phyloP scores from a whole-genome alignment of 2,797 vertebrate genomes.

The Lepilemur septentrionalis region DNA sequence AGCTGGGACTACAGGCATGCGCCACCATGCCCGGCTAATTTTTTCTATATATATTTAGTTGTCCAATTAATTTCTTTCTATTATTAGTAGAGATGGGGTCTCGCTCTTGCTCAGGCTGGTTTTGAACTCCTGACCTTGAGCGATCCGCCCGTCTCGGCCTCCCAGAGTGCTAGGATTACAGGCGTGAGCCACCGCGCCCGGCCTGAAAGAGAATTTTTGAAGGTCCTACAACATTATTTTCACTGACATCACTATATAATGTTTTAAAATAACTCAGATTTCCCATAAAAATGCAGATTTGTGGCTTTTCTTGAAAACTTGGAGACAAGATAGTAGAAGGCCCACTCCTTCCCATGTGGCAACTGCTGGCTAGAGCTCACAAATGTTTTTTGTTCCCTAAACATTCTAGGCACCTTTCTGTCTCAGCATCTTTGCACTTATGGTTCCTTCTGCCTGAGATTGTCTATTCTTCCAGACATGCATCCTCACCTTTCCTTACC shows the following conservation, averaged over 20 bases:
- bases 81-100: too few species aligned
- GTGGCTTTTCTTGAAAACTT: background rate
- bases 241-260: background rate
- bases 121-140: too few species aligned
- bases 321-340: background rate
- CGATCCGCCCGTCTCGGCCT: too few species aligned
- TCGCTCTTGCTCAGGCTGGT: too few species aligned
- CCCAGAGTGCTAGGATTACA: too few species aligned
- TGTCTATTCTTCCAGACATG: background rate
- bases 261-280: background rate
- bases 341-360: background rate
- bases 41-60: too few species aligned
- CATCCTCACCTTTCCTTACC: background rate
- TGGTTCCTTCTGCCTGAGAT: background rate
- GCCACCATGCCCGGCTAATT: too few species aligned
- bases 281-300: background rate
- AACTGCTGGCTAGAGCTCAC: background rate
- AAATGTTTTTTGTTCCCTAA: background rate
- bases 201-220: too few species aligned
- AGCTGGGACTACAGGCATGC: too few species aligned
- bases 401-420: background rate
- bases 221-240: too few species aligned
- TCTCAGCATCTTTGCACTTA: background rate
- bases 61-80: too few species aligned
- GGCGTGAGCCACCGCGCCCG: too few species aligned